Conservation (phyloP, 2,888 invertebrate species). For the Lissonota sp. region DNA sequence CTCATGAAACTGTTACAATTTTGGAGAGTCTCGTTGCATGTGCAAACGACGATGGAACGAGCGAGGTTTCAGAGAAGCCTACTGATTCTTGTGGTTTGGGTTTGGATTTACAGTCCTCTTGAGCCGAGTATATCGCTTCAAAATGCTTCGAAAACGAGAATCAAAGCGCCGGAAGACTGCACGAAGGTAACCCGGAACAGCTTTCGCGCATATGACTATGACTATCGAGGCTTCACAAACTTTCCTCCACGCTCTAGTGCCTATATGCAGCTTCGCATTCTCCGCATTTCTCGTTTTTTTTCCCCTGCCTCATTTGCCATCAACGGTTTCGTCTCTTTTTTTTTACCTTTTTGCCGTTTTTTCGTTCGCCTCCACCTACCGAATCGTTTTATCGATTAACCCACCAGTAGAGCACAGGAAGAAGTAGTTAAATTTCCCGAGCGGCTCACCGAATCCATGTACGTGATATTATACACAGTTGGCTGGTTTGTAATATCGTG, state of each 20-base stretch:
- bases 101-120: slow-evolving; percentile 26
- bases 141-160: slow-evolving; percentile 48
- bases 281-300: slow-evolving; percentile 17
- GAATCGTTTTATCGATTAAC: slow-evolving; percentile 57
- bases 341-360: slow-evolving; percentile 11
- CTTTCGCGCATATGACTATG: neutral
- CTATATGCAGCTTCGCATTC: slow-evolving; percentile 9
- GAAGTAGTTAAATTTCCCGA: slow-evolving; percentile 45
- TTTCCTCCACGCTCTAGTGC: neutral
- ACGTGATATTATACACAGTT: slow-evolving; percentile 7
- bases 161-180: slow-evolving; percentile 26
- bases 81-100: slow-evolving; percentile 42
- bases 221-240: slow-evolving; percentile 8
- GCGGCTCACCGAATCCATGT: slow-evolving; percentile 26
- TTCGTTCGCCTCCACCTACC: neutral
- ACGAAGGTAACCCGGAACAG: slow-evolving; percentile 14
- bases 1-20: slow-evolving; percentile 56
- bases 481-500: slow-evolving; percentile 34
- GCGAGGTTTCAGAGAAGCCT: slow-evolving; percentile 22
- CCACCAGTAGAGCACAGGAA: slow-evolving; percentile 27
- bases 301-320: neutral
- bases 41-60: slow-evolving; percentile 19
- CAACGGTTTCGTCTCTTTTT: slow-evolving; percentile 23
- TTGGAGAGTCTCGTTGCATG: slow-evolving; percentile 17
- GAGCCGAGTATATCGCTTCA: slow-evolving; percentile 32